A percentile compares a stretch with the other conserved stretches of the same genome.
Evolutionary conservation across 2,113 vertebrate species (phyloP).

Genomic region (Paradoxurus hermaphroditus): DNA sequence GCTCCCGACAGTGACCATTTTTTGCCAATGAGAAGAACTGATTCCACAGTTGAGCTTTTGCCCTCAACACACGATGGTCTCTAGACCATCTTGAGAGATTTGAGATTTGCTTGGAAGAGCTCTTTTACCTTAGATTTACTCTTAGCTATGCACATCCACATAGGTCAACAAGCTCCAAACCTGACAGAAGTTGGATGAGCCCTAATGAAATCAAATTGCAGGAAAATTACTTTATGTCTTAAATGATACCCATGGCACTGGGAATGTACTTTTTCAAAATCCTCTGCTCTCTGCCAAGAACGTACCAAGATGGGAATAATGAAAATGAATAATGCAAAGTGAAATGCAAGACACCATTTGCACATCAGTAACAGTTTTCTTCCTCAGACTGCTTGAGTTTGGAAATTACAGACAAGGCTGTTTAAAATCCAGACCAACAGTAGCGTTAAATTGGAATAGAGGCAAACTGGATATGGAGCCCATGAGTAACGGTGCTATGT

Average conservation of each 20-base stretch:
- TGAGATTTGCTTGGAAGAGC: not conserved
- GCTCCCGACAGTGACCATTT: not conserved
- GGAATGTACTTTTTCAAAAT: slow-evolving; percentile 38
- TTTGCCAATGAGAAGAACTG: not conserved
- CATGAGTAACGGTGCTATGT: not conserved
- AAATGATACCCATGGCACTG: not conserved
- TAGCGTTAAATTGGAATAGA: slow-evolving; percentile 13
- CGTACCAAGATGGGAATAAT: slow-evolving; percentile 35
- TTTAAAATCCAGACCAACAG: slow-evolving; percentile 25
- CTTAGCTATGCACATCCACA: not conserved
- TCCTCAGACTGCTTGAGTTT: not conserved
- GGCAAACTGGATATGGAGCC: not conserved
- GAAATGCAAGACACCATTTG: slow-evolving; percentile 35
- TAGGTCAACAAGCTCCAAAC: not conserved
- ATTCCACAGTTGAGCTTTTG: not conserved
- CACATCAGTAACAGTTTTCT: slow-evolving; percentile 41
- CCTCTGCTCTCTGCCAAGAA: slow-evolving; percentile 56
- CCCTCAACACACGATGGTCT: not conserved
- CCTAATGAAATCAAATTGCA: slow-evolving; percentile 3
- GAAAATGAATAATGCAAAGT: slow-evolving; percentile 59
- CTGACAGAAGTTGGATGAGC: slow-evolving; percentile 19
- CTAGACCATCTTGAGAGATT: too few species aligned
- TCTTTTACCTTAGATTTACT: not conserved
- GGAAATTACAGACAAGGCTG: slow-evolving; percentile 45
- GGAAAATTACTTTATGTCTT: slow-evolving; percentile 25